phyloP scores from a whole-genome alignment of 1,140 invertebrate species.

The Melitaea cinxia region DNA sequence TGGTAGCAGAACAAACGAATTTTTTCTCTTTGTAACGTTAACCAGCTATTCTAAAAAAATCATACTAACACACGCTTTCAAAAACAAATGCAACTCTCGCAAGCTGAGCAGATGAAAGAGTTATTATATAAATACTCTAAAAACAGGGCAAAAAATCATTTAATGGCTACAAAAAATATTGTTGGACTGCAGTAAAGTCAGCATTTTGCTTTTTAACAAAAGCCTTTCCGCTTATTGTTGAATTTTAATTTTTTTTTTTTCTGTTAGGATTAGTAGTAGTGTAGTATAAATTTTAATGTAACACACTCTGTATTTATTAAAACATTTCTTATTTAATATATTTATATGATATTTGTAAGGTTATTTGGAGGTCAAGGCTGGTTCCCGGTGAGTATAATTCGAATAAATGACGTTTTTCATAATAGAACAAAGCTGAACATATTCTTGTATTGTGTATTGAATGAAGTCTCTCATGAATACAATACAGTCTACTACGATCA shows the following conservation, averaged over 20 bases:
- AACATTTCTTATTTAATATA: too few species aligned
- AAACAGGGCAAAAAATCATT: conserved; percentile 20
- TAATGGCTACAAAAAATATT: conserved; percentile 5
- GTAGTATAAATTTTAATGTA: neutral
- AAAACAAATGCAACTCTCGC: conserved; percentile 27
- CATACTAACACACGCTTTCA: conserved; percentile 19
- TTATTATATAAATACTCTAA: conserved; percentile 28
- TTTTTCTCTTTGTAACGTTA: conserved; percentile 10
- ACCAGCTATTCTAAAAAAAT: conserved; percentile 11
- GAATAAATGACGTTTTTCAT: neutral
- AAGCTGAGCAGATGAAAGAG: conserved; percentile 22
- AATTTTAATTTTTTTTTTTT: conserved; percentile 3
- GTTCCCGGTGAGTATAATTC: too few species aligned
- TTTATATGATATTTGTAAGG: too few species aligned
- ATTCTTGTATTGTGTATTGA: neutral
- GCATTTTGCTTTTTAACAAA: neutral
- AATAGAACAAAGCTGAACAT: neutral
- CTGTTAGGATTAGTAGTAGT: neutral
- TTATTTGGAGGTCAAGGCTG: too few species aligned
- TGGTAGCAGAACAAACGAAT: conserved; percentile 4
- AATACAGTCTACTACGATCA: conserved; percentile 4
- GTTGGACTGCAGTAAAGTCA: conserved; percentile 3
- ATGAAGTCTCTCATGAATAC: neutral
- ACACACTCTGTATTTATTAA: neutral
- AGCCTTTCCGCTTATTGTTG: conserved; percentile 17